Percentiles rank a stretch among this genome's conserved stretches.
phyloP scores from a whole-genome alignment of 2,888 invertebrate species.

The Hecatera dysodea region DNA sequence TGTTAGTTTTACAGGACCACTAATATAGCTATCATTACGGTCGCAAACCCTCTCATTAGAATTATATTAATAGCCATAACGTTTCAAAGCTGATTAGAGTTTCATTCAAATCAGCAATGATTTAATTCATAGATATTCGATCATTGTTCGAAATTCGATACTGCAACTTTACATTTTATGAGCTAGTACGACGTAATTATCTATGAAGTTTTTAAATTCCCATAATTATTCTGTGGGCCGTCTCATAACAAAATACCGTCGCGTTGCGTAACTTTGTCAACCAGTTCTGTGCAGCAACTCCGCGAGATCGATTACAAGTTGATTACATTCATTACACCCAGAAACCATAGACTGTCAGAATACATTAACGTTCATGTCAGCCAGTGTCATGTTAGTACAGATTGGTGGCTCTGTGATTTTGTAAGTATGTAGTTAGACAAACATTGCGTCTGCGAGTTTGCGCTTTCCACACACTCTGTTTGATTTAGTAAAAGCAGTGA shows the following conservation, averaged over 20 bases:
- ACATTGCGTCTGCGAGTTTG: constrained; percentile 66
- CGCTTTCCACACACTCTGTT: constrained; percentile 72
- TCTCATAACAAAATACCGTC: constrained; percentile 63
- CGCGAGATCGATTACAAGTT: constrained; percentile 62
- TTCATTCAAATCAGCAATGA: constrained; percentile 2
- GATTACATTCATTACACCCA: constrained; percentile 59
- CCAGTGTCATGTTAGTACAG: constrained; percentile 61
- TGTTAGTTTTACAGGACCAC: constrained; percentile 28
- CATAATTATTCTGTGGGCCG: constrained; percentile 39
- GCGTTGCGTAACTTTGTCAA: constrained; percentile 65
- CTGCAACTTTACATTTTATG: constrained; percentile 10
- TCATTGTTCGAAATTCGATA: constrained; percentile 31
- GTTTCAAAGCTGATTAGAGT: constrained; percentile 19
- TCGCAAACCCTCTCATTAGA: constrained; percentile 34
- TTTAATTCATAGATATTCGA: background rate
- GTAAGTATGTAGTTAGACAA: constrained; percentile 69
- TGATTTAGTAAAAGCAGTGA: constrained; percentile 72
- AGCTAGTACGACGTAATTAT: constrained; percentile 34
- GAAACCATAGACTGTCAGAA: constrained; percentile 56
- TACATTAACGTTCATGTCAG: constrained; percentile 68
- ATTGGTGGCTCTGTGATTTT: constrained; percentile 66
- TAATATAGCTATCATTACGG: constrained; percentile 38
- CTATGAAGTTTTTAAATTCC: constrained; percentile 45
- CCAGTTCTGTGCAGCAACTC: constrained; percentile 49
- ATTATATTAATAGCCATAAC: constrained; percentile 39